Evolutionary conservation across 2,888 invertebrate genomes (phyloP).

Genomic region (Tethea ocularis): DNA sequence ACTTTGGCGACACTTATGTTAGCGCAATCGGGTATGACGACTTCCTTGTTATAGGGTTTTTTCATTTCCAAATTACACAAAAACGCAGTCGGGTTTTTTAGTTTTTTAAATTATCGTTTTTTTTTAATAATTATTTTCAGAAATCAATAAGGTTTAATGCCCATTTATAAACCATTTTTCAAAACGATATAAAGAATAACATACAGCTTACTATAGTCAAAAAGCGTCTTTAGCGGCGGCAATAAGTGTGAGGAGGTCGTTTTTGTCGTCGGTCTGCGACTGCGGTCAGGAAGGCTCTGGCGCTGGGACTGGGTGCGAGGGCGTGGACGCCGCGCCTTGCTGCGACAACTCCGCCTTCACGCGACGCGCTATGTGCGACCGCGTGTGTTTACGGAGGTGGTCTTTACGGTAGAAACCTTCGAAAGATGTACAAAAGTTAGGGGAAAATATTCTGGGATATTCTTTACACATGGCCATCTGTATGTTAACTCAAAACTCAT

Average conservation of each 20-base stretch:
- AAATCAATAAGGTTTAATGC: too few relatives aligned
- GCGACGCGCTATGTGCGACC: slow-evolving; percentile 92
- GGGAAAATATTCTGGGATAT: too few relatives aligned
- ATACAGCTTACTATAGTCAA: slow-evolving; percentile 32
- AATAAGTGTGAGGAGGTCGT: slow-evolving; percentile 70
- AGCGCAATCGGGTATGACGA: too few relatives aligned
- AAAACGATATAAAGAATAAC: background rate
- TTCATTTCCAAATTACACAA: too few relatives aligned
- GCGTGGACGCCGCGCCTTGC: slow-evolving; percentile 75
- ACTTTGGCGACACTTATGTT: too few relatives aligned
- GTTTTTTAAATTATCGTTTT: too few relatives aligned
- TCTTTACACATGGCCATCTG: too few relatives aligned
- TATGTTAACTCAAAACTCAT: too few relatives aligned
- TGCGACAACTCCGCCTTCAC: slow-evolving; percentile 93
- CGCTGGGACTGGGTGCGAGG: slow-evolving; percentile 33
- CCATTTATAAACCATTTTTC: background rate
- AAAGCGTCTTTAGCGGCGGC: slow-evolving; percentile 70
- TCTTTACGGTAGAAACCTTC: slow-evolving; percentile 93
- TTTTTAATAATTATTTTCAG: too few relatives aligned
- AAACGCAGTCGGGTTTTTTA: too few relatives aligned
- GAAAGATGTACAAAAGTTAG: too few relatives aligned
- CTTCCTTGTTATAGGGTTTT: too few relatives aligned
- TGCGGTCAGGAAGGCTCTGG: slow-evolving; percentile 73
- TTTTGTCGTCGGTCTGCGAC: slow-evolving; percentile 65
- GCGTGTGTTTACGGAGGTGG: slow-evolving; percentile 92